phyloP scores from a whole-genome alignment of 2,113 vertebrate genomes.

The Anoplopoma fimbria region DNA sequence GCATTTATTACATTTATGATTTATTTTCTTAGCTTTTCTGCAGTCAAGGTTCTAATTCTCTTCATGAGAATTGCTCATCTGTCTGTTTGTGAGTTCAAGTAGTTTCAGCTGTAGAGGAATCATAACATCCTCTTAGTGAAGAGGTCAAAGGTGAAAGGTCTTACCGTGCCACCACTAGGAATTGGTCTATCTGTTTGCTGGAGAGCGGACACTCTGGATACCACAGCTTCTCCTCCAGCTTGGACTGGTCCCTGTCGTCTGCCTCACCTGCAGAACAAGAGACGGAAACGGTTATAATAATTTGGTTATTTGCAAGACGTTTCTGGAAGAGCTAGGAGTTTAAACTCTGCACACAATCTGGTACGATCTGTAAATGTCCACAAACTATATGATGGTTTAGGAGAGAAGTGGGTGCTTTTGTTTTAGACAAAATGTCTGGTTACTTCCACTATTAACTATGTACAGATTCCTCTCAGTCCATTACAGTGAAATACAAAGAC shows the following conservation, averaged over 20 bases:
- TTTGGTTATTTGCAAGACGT: background rate
- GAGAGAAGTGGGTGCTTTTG: background rate
- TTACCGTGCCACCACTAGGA: slow-evolving; percentile 97
- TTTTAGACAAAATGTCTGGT: background rate
- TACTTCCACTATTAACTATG: background rate
- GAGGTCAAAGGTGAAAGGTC: slow-evolving; percentile 23
- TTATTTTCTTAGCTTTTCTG: background rate
- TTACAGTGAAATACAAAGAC: background rate
- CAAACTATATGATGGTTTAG: background rate
- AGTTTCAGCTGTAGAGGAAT: background rate
- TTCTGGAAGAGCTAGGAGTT: background rate
- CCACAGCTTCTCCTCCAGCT: slow-evolving; percentile 97
- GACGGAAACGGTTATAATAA: background rate
- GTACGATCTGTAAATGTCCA: background rate
- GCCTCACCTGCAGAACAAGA: slow-evolving; percentile 87
- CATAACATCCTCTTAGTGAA: background rate
- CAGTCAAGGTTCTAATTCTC: background rate
- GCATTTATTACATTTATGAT: background rate
- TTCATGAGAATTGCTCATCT: background rate
- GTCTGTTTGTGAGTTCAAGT: background rate
- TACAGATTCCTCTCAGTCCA: background rate
- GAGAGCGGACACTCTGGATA: slow-evolving; percentile 96
- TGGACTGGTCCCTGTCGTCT: slow-evolving; percentile 95
- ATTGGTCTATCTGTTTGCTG: slow-evolving; percentile 98
- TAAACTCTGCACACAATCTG: background rate